Evolutionary conservation across 2,113 vertebrate species (phyloP).

Genomic region (Brachypodius melanocephalos): DNA sequence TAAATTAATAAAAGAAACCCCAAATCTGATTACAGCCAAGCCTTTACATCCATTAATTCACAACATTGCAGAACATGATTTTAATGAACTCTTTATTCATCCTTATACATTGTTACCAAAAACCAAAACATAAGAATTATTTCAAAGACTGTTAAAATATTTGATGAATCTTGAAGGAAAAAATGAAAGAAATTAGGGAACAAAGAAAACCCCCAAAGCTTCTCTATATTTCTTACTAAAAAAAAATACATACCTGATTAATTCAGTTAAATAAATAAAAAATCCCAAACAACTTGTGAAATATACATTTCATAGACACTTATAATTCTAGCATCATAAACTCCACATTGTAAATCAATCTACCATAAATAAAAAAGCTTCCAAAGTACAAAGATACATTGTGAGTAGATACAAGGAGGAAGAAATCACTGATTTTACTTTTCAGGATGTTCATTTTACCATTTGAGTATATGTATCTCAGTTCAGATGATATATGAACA

Average conservation of each 20-base stretch:
- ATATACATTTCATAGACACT: not conserved
- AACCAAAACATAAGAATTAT: not conserved
- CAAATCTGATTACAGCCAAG: constrained; percentile 64
- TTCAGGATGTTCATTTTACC: not conserved
- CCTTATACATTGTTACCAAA: not conserved
- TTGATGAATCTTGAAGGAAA: not conserved
- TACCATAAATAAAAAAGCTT: not conserved
- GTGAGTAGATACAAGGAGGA: not conserved
- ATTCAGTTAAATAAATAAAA: not conserved
- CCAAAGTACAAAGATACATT: not conserved
- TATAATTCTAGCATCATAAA: not conserved
- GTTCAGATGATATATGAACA: not conserved
- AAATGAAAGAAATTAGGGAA: not conserved
- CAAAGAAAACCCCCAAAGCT: fast-evolving
- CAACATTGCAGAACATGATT: not conserved
- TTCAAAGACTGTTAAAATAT: not conserved
- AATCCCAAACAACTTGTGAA: not conserved
- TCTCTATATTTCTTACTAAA: not conserved
- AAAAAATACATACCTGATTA: not conserved
- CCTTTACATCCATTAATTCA: not conserved
- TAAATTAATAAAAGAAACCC: constrained; percentile 69
- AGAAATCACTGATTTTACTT: not conserved
- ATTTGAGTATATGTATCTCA: not conserved
- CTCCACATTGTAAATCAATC: not conserved
- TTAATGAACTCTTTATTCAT: not conserved